Conservation (phyloP, 2,113 vertebrate genomes). For the Plecotus auritus region DNA sequence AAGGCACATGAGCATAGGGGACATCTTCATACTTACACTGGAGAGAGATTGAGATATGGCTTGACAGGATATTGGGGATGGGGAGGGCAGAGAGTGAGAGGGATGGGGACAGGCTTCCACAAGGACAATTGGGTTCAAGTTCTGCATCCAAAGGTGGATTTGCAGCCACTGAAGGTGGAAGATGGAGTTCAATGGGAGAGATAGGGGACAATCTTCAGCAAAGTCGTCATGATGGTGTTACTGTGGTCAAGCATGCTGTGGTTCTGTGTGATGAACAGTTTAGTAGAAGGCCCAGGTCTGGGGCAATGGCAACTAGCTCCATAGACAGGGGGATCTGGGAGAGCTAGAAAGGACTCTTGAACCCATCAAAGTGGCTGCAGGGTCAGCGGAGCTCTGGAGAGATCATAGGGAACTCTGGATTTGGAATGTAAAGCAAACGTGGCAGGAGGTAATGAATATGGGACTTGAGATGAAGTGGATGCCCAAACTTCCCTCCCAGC, state of each 20-base stretch:
- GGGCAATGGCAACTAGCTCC: background rate
- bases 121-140: background rate
- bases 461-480: background rate
- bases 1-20: background rate
- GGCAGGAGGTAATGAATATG: too few species aligned
- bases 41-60: background rate
- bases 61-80: fast-evolving
- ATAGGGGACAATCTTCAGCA: background rate
- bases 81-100: fast-evolving
- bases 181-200: background rate
- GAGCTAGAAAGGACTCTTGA: background rate
- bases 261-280: background rate
- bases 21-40: background rate
- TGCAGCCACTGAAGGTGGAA: background rate
- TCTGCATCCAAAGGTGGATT: background rate
- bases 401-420: background rate
- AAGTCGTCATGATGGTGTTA: background rate
- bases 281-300: background rate
- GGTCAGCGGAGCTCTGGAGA: background rate
- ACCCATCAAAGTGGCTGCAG: background rate
- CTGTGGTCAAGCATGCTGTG: background rate
- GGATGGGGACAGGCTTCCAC: background rate
- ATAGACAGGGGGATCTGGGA: background rate
- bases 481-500: background rate
- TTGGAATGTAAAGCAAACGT: background rate